Conservation (phyloP, 1,140 invertebrate species). For the Conus ventricosus region DNA sequence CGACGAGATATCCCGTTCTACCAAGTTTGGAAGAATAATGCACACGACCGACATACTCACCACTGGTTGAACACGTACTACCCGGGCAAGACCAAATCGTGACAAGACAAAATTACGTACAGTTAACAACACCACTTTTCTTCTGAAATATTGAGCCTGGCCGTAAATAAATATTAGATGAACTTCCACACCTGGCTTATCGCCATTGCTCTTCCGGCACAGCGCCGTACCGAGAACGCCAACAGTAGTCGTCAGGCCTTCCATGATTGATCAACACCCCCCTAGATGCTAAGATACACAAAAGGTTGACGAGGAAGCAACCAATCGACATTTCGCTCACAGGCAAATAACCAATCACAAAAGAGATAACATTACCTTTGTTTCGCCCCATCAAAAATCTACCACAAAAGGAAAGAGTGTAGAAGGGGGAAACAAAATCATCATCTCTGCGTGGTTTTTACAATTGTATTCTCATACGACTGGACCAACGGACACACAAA, state of each 20-base stretch:
- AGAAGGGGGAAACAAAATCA: background rate
- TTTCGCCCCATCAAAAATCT: background rate
- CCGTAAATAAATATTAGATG: background rate
- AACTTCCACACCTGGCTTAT: background rate
- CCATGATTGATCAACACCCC: slow-evolving; percentile 33
- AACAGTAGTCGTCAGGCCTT: background rate
- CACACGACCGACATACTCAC: too few species aligned
- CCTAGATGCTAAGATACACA: slow-evolving; percentile 38
- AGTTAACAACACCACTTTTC: background rate
- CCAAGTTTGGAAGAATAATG: too few species aligned
- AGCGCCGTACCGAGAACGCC: background rate
- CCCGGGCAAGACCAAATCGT: background rate
- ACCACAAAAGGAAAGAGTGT: background rate
- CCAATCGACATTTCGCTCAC: slow-evolving; percentile 16
- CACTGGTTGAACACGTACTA: background rate
- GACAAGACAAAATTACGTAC: background rate
- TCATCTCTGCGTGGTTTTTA: too few species aligned
- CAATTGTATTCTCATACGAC: too few species aligned
- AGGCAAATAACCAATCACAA: slow-evolving; percentile 15
- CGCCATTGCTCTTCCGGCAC: slow-evolving; percentile 2
- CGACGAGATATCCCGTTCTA: too few species aligned
- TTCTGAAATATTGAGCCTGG: background rate
- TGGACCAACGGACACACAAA: too few species aligned
- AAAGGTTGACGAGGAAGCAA: background rate
- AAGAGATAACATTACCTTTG: background rate